Percentiles rank a stretch among this genome's conserved stretches.
These are phyloP conservation scores for Aphodius sticticus DNA, from an alignment of 2,888 invertebrate species.

Conservation along the genomic window DNA sequence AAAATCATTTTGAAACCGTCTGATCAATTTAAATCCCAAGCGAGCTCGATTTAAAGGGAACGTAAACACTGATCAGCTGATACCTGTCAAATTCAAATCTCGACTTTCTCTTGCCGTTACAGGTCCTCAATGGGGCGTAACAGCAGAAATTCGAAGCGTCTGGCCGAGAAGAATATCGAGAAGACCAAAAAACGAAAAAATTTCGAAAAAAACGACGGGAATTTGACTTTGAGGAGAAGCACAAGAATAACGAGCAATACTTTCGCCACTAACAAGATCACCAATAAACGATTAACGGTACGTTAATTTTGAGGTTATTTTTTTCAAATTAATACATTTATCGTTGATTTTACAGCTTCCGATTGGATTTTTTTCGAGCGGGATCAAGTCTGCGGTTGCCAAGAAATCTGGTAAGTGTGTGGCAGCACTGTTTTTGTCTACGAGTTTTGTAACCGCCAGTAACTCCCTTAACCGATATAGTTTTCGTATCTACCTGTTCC, in stretches of 20 bases:
- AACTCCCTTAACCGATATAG: not conserved
- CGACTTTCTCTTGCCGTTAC: not conserved
- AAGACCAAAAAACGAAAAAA: conserved; percentile 8
- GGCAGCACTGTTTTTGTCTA: conserved; percentile 27
- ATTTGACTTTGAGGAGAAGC: conserved; percentile 11
- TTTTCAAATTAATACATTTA: not conserved
- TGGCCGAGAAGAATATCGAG: not conserved
- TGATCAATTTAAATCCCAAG: not conserved
- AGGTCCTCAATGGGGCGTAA: conserved; percentile 5
- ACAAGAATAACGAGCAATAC: not conserved
- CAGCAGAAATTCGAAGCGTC: not conserved
- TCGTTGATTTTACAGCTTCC: conserved; percentile 38
- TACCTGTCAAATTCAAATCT: conserved; percentile 5
- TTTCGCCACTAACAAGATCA: not conserved
- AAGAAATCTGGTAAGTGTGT: conserved; percentile 39
- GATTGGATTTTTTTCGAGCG: conserved; percentile 39
- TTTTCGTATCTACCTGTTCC: not conserved
- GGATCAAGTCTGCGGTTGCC: conserved; percentile 37
- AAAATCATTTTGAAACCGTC: not conserved
- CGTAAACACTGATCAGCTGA: conserved; percentile 9
- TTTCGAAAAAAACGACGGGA: conserved; percentile 4
- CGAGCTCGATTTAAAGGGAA: not conserved
- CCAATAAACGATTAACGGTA: conserved; percentile 12
- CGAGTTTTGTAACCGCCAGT: conserved; percentile 36
- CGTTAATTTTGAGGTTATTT: not conserved